Percentiles rank a stretch among this genome's conserved stretches.
Conservation (phyloP, 2,888 invertebrate species). For the Nephrotoma guestfalica region DNA sequence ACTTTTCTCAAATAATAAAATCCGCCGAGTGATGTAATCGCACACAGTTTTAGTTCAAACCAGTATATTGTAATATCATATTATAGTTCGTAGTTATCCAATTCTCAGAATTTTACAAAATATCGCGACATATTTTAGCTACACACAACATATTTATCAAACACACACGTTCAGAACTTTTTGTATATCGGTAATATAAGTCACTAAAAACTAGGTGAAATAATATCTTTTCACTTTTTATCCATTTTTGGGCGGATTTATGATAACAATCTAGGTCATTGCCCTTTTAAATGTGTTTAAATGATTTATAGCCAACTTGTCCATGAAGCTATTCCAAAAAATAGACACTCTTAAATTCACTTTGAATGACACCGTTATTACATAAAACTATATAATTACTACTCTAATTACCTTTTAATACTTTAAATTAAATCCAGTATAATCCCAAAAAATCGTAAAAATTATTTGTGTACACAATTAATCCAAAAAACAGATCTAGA, state of each 20-base stretch:
- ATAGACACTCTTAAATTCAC: neutral
- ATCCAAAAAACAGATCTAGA: neutral
- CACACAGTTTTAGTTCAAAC: neutral
- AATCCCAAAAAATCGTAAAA: neutral
- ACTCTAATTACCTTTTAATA: neutral
- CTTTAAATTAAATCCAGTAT: neutral
- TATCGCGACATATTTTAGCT: neutral
- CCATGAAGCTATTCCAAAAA: neutral
- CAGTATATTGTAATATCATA: neutral
- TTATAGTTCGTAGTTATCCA: neutral
- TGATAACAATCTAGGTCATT: neutral
- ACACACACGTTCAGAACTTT: neutral
- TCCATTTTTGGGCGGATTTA: neutral
- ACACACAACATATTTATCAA: neutral
- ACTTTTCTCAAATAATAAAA: neutral
- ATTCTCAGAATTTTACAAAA: neutral
- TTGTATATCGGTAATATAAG: neutral
- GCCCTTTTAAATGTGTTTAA: neutral
- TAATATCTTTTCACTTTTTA: neutral
- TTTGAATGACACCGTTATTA: neutral
- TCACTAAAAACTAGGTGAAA: neutral
- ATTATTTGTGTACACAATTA: neutral
- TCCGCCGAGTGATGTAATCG: neutral
- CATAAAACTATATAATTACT: neutral
- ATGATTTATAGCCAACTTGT: neutral